Percentiles rank a stretch among this genome's conserved stretches.
Conservation (phyloP, 30 jellyfish, hydroid and myxozoan species). For the Aurelia aurita region DNA sequence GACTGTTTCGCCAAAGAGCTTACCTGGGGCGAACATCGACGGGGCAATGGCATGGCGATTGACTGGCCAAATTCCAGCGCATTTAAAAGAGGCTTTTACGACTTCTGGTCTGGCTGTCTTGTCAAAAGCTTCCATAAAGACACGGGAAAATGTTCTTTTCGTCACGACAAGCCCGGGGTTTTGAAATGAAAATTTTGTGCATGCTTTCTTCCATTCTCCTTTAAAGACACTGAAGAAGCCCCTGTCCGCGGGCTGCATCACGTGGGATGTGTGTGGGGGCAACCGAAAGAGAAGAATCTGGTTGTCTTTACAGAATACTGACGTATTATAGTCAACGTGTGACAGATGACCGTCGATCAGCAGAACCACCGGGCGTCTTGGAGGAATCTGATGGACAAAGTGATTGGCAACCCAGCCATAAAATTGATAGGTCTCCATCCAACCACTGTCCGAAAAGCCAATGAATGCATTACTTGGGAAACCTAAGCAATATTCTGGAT, state of each 20-base stretch:
- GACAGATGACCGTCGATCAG: neutral
- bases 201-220: no score
- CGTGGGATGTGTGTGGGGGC: neutral
- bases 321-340: neutral
- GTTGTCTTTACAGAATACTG: neutral
- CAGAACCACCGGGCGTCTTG: no score
- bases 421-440: constrained; percentile 4
- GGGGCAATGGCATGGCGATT: constrained; percentile 43
- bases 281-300: neutral
- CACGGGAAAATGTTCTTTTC: neutral
- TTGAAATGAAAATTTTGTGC: neutral
- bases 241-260: neutral
- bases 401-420: constrained; percentile 3
- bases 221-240: neutral
- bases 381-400: neutral
- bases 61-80: neutral
- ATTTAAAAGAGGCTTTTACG: neutral
- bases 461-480: neutral
- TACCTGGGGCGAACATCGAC: constrained; percentile 33
- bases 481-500: neutral
- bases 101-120: neutral
- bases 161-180: neutral
- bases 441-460: neutral
- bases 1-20: constrained; percentile 3
- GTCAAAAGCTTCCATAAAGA: neutral